Evolutionary conservation across 2,113 vertebrate species (phyloP).

Genomic region (Clarias magur): DNA sequence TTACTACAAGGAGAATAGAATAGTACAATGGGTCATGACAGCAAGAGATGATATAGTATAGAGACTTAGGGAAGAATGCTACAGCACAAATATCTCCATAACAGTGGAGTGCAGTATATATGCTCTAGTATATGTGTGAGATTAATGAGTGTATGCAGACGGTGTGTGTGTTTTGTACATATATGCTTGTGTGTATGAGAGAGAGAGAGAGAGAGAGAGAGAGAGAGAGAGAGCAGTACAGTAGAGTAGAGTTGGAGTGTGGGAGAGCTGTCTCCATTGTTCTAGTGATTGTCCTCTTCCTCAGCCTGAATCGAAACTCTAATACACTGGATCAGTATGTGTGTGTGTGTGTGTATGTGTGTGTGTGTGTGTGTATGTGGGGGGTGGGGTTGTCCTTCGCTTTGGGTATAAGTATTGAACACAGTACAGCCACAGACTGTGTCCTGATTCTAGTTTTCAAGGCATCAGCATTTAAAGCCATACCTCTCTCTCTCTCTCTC

Average conservation of each 20-base stretch:
- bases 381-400: neutral
- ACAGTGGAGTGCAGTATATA: neutral
- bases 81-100: too few relatives aligned
- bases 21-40: constrained; percentile 54
- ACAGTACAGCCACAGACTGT: neutral
- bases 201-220: constrained; percentile 13
- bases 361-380: constrained; percentile 7
- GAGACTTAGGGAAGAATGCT: neutral
- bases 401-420: neutral
- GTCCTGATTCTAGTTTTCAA: neutral
- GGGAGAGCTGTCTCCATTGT: constrained; percentile 31
- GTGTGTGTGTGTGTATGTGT: constrained; percentile 2
- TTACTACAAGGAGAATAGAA: constrained; percentile 21
- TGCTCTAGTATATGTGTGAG: neutral
- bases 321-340: neutral
- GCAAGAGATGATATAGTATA: neutral
- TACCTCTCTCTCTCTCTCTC: neutral
- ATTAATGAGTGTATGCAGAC: neutral
- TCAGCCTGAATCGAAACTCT: constrained; percentile 8
- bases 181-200: neutral
- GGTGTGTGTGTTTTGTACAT: neutral
- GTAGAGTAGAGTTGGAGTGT: constrained; percentile 5
- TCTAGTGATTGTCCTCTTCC: constrained; percentile 20
- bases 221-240: constrained; percentile 12
- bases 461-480: neutral